Conservation (phyloP, 2,888 invertebrate species). For the Pollenia griseotomentosa region DNA sequence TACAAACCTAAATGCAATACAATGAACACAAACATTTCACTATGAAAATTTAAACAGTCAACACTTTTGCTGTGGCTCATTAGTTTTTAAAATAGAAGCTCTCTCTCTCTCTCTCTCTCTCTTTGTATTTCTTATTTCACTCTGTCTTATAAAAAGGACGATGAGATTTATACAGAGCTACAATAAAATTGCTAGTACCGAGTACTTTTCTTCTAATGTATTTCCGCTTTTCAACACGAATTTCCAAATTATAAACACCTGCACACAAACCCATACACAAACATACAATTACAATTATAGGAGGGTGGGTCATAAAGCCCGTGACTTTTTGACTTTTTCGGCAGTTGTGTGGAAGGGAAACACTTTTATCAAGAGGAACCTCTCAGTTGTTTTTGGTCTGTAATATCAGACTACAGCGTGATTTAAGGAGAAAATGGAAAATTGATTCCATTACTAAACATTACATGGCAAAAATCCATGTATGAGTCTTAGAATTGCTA, state of each 20-base stretch:
- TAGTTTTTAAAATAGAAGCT: conserved; percentile 55
- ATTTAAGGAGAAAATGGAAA: too few species aligned
- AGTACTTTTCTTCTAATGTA: conserved; percentile 68
- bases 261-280: not conserved
- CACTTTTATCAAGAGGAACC: too few species aligned
- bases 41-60: conserved; percentile 55
- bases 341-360: too few species aligned
- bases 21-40: conserved; percentile 15
- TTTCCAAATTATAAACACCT: conserved; percentile 47
- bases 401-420: too few species aligned
- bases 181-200: conserved; percentile 42
- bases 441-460: too few species aligned
- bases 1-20: not conserved
- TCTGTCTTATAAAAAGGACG: conserved; percentile 29
- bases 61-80: conserved; percentile 65
- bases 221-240: conserved; percentile 67
- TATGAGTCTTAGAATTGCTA: too few species aligned
- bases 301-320: too few species aligned
- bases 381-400: too few species aligned
- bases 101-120: not conserved
- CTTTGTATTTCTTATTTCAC: not conserved
- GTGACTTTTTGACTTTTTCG: too few species aligned
- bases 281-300: not conserved
- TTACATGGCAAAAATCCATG: too few species aligned
- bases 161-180: not conserved